Conservation (phyloP, 1,140 invertebrate species). For the Aethina tumida region DNA sequence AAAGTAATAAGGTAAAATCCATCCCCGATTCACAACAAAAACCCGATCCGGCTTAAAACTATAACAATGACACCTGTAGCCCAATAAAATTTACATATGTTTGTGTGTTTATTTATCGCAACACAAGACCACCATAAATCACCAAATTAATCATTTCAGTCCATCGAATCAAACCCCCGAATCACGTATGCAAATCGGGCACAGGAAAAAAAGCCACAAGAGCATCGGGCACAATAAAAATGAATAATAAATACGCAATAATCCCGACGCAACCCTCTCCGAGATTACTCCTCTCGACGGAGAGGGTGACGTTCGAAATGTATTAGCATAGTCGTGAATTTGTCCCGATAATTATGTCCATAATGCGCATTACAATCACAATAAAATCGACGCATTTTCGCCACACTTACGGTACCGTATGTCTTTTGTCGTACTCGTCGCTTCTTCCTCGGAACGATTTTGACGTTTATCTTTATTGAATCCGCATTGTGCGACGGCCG, state of each 20-base stretch:
- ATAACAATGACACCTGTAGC: conserved; percentile 10
- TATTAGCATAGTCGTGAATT: too few relatives aligned
- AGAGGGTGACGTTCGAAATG: conserved; percentile 1
- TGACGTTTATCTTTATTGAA: too few relatives aligned
- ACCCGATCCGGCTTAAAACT: not conserved
- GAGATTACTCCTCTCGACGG: too few relatives aligned
- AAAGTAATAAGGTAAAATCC: too few relatives aligned
- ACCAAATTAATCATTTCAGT: not conserved
- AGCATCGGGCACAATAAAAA: not conserved
- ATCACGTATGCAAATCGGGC: conserved; percentile 3
- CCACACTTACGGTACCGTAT: too few relatives aligned
- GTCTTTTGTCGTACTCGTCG: too few relatives aligned
- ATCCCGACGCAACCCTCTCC: not conserved
- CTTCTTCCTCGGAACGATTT: too few relatives aligned
- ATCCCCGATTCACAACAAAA: too few relatives aligned
- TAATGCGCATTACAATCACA: conserved; percentile 1
- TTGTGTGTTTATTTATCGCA: too few relatives aligned
- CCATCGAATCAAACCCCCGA: not conserved
- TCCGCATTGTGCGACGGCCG: not conserved
- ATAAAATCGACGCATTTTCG: not conserved
- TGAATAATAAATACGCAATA: conserved; percentile 3
- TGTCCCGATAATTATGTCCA: conserved; percentile 2
- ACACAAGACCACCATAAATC: not conserved
- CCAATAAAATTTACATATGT: too few relatives aligned
- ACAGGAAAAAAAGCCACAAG: conserved; percentile 1